phyloP scores from a whole-genome alignment of 64 coral and sea anemone genomes.

The Montipora foliosa region DNA sequence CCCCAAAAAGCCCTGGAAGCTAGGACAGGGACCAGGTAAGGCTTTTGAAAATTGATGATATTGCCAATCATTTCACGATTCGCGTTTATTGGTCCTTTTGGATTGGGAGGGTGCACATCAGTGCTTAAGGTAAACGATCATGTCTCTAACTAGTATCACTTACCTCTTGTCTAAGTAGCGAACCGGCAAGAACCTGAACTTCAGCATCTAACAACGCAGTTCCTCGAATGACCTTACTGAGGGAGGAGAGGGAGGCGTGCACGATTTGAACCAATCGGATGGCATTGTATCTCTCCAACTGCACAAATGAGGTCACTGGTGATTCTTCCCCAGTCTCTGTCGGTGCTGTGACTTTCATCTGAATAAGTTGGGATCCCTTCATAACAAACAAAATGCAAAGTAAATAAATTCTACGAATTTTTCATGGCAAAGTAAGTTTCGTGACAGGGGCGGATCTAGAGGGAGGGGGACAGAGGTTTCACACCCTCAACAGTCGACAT shows the following conservation, averaged over 20 bases:
- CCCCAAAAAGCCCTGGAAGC: too few species aligned
- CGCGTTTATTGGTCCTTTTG: too few species aligned
- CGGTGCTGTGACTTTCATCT: conserved; percentile 90
- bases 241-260: conserved; percentile 88
- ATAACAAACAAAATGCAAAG: neutral
- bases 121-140: too few species aligned
- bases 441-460: neutral
- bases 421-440: neutral
- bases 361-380: conserved; percentile 96
- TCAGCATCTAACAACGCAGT: conserved; percentile 86
- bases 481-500: too few species aligned
- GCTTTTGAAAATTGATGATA: too few species aligned
- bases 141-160: neutral
- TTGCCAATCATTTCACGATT: too few species aligned
- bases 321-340: conserved; percentile 94
- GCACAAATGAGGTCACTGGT: conserved; percentile 95
- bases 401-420: neutral
- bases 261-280: conserved; percentile 92
- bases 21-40: too few species aligned
- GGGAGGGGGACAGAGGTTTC: too few species aligned
- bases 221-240: conserved; percentile 96
- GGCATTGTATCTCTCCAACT: conserved; percentile 92
- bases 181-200: conserved; percentile 84
- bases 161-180: conserved; percentile 96
- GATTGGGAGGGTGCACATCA: too few species aligned